These are phyloP conservation scores for Gonioctena quinquepunctata DNA, from an alignment of 1,140 invertebrate species.

Conservation along the genomic window DNA sequence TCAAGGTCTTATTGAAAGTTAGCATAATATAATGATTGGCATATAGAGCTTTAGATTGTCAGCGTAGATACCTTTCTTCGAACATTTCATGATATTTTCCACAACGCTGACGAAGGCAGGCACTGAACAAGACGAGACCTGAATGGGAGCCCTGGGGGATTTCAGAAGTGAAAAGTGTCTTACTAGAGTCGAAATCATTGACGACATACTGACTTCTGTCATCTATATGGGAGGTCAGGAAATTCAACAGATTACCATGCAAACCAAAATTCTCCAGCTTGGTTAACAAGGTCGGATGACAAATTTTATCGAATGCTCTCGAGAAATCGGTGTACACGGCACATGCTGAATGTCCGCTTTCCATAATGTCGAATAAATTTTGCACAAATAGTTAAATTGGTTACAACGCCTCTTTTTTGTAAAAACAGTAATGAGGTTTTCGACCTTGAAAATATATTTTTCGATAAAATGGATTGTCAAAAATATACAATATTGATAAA, in stretches of 20 bases:
- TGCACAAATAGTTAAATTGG: not conserved
- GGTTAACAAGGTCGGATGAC: not conserved
- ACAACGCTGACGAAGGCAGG: not conserved
- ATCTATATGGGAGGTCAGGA: not conserved
- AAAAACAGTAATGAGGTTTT: not conserved
- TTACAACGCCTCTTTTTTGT: not conserved
- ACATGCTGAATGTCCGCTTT: not conserved
- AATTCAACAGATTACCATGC: not conserved
- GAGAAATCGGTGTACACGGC: constrained; percentile 5
- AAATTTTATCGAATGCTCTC: not conserved
- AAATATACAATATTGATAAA: not conserved
- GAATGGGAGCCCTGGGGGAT: not conserved
- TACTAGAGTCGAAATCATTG: not conserved
- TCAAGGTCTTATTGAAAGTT: not conserved
- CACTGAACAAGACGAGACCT: not conserved
- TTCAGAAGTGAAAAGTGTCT: not conserved
- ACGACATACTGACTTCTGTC: not conserved
- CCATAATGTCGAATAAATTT: not conserved
- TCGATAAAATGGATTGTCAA: not conserved
- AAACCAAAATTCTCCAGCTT: not conserved
- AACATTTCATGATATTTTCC: not conserved
- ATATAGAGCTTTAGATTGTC: not conserved
- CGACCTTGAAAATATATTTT: not conserved
- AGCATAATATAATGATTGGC: not conserved
- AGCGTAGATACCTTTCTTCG: not conserved